Base-by-base conservation (phyloP, 2,113 vertebrate species). In the Tupaia tana region DNA sequence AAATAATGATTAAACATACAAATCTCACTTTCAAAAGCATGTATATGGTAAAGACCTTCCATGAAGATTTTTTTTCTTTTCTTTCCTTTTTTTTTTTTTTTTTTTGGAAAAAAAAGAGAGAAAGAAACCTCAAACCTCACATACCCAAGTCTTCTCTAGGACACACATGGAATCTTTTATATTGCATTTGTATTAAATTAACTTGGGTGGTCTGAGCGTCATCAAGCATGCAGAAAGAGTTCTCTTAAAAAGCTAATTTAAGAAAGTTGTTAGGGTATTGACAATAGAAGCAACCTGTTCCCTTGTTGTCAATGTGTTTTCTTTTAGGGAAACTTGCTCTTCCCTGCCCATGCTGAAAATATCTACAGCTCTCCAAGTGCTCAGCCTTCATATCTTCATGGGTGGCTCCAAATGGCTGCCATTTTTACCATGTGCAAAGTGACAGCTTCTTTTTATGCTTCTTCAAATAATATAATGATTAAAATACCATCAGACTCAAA, bases 111-210 rank as follows among this genome's bases (percentile, higher is more conserved):
- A 87, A 54, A 77, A 66, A 63, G 29, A 84, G 31, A 91, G 6
- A 52, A 15, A 31, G 59, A 95, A 75, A 43, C 10, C 31, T 74
- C 63, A 77, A 90, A 70, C 54, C 34, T 52, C 67, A 93, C 87
- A 88, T 86, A 96, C 86, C 73, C 94, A 89, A 91, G 78, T 90
- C 73, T 96, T 96, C 92, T 74, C 74, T 66, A 0, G 96, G 75
- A 94, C 85, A 93, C 98, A 97, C 95, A 83, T 97, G 98, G 97
- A 98, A 98, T 97, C 95, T 83, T 93, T 98, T 98, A 98, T 96
- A 97, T 97, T 96, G 82, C 97, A 97, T 98, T 98, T 98, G 98
- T 95, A 86, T 98, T 95, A 95, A 94, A 97, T 98, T 98, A 98
- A 96, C 96, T 96, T 98, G 98, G 98, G 98, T 98, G 98, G 98